These are phyloP conservation scores for Arctia plantaginis DNA, from an alignment of 2,888 invertebrate genomes.

Conservation along the genomic window DNA sequence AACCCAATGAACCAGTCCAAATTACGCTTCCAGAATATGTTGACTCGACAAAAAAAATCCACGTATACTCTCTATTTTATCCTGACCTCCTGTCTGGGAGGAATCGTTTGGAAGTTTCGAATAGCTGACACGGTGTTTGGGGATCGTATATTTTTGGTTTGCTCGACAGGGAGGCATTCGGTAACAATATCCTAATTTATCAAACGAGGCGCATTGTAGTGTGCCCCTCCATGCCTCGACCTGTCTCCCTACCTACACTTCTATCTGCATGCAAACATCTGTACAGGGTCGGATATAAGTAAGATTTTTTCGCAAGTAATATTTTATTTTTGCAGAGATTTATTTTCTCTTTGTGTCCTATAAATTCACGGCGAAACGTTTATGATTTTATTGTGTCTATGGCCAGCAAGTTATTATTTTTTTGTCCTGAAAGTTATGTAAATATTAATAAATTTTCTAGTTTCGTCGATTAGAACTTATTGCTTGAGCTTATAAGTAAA, in stretches of 20 bases:
- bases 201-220: slow-evolving; percentile 83
- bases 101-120: slow-evolving; percentile 8
- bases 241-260: slow-evolving; percentile 51
- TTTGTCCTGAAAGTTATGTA: slow-evolving; percentile 8
- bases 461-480: background rate
- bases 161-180: slow-evolving; percentile 65
- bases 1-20: slow-evolving; percentile 64
- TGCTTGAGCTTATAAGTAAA: background rate
- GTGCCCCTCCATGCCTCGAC: slow-evolving; percentile 64
- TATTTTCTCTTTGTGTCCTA: slow-evolving; percentile 44
- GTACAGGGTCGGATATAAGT: slow-evolving; percentile 52
- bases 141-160: slow-evolving; percentile 51
- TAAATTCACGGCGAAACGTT: slow-evolving; percentile 46
- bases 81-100: slow-evolving; percentile 33
- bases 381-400: slow-evolving; percentile 33
- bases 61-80: slow-evolving; percentile 45
- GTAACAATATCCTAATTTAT: slow-evolving; percentile 84
- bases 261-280: slow-evolving; percentile 60
- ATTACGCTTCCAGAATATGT: slow-evolving; percentile 60
- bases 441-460: slow-evolving; percentile 8
- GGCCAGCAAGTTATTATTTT: background rate
- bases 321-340: slow-evolving; percentile 47
- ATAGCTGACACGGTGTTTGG: slow-evolving; percentile 20
- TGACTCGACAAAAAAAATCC: slow-evolving; percentile 56
- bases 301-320: slow-evolving; percentile 51